Evolutionary conservation across 2,113 vertebrate species (phyloP).

Genomic region (Aleadryas rufinucha): DNA sequence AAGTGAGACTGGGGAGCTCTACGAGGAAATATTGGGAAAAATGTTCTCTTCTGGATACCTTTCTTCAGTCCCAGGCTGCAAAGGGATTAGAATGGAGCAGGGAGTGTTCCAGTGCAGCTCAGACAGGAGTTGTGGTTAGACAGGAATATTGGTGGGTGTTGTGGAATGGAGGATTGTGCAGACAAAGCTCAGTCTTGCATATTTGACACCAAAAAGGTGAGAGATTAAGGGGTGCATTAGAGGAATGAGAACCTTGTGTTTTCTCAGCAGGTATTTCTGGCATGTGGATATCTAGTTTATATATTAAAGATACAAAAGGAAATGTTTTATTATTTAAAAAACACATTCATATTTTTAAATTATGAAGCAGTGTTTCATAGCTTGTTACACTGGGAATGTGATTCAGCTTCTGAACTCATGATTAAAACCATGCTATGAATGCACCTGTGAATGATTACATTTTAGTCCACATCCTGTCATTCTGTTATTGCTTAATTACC

Average conservation of each 20-base stretch:
- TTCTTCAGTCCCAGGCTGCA: background rate
- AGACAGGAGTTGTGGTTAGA: background rate
- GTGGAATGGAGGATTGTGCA: background rate
- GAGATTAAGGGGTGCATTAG: background rate
- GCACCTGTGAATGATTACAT: background rate
- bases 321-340: background rate
- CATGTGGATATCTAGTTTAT: background rate
- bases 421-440: background rate
- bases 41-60: background rate
- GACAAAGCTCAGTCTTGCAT: background rate
- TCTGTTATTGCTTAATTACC: constrained; percentile 26
- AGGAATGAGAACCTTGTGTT: background rate
- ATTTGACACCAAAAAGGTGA: background rate
- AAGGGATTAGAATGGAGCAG: background rate
- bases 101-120: background rate
- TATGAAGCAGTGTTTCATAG: background rate
- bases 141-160: background rate
- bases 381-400: background rate
- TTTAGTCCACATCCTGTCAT: background rate
- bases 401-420: background rate
- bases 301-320: background rate
- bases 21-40: background rate
- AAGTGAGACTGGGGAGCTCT: background rate
- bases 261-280: background rate
- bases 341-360: background rate